phyloP scores from a whole-genome alignment of 2,113 vertebrate species.

The Malurus cyaneus region DNA sequence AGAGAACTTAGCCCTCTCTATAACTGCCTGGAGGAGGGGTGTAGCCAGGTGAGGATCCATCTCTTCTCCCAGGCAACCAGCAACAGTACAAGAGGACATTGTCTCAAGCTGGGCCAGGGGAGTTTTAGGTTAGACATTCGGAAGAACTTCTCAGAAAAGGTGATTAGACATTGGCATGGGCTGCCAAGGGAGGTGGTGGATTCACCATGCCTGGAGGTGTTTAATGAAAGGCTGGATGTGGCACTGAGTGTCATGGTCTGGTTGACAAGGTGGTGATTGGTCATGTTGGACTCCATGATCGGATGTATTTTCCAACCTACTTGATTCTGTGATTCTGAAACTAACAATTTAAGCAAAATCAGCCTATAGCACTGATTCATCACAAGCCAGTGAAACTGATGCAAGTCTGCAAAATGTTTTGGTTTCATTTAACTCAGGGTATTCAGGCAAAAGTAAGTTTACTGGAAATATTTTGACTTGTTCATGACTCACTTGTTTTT shows the following conservation, averaged over 20 bases:
- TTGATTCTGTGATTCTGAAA: neutral
- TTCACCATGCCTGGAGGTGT: neutral
- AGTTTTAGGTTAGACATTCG: neutral
- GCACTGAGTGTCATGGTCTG: neutral
- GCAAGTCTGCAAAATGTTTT: neutral
- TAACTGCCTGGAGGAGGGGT: neutral
- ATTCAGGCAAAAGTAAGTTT: conserved; percentile 1
- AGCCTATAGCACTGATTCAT: neutral
- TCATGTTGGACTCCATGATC: neutral
- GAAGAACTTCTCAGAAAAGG: neutral
- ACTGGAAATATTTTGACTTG: conserved; percentile 42
- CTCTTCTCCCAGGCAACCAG: neutral
- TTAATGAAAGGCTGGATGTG: neutral
- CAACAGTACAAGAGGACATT: neutral
- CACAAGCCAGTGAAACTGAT: neutral
- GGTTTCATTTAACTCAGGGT: neutral
- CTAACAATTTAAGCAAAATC: neutral
- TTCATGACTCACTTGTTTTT: conserved; percentile 19
- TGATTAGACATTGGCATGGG: neutral
- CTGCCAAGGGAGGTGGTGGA: neutral
- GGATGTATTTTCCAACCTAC: neutral
- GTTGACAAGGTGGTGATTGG: neutral
- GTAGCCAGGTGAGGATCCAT: fast-evolving
- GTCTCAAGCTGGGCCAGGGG: neutral
- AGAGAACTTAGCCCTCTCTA: neutral